Evolutionary conservation across 2,113 vertebrate genomes (phyloP).

Genomic region (Apeltes quadracus): DNA sequence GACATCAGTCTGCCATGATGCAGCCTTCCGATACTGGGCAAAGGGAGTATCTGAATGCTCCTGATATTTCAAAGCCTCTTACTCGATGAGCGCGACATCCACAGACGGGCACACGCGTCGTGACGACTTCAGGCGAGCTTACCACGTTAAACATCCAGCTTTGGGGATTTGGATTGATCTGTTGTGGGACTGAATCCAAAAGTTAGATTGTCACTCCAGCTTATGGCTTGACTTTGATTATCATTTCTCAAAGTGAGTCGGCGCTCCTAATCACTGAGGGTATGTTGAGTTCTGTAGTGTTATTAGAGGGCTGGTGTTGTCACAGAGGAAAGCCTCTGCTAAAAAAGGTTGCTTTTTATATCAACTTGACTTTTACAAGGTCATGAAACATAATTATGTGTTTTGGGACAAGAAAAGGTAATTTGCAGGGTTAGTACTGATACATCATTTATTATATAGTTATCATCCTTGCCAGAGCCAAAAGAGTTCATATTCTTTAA

Average conservation of each 20-base stretch:
- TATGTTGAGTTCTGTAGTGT: constrained; percentile 30
- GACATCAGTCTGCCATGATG: constrained; percentile 40
- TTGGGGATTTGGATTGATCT: constrained; percentile 36
- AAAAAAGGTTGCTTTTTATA: constrained; percentile 29
- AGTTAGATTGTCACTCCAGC: constrained; percentile 1
- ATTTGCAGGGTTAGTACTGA: background rate
- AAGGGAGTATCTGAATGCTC: constrained; percentile 37
- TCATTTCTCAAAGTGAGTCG: background rate
- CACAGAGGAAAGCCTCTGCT: constrained; percentile 19
- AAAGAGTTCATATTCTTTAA: too few species aligned
- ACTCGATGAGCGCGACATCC: constrained; percentile 50
- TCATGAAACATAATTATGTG: constrained; percentile 45
- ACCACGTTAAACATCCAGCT: constrained; percentile 39
- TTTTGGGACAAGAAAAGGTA: constrained; percentile 20
- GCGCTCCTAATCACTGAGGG: constrained; percentile 25
- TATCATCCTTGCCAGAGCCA: too few species aligned
- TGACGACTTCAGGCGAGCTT: constrained; percentile 45
- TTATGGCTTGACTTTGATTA: constrained; percentile 13
- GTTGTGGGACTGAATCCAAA: constrained; percentile 21
- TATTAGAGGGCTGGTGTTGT: constrained; percentile 38
- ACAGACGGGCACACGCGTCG: constrained; percentile 38
- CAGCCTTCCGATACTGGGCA: constrained; percentile 39
- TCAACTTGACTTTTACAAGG: constrained; percentile 46
- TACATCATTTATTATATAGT: background rate
- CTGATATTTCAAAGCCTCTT: constrained; percentile 68